A percentile compares a stretch with the other conserved stretches of the same genome.
These are phyloP conservation scores for Arctia plantaginis DNA, from an alignment of 2,888 invertebrate species.

Conservation along the genomic window DNA sequence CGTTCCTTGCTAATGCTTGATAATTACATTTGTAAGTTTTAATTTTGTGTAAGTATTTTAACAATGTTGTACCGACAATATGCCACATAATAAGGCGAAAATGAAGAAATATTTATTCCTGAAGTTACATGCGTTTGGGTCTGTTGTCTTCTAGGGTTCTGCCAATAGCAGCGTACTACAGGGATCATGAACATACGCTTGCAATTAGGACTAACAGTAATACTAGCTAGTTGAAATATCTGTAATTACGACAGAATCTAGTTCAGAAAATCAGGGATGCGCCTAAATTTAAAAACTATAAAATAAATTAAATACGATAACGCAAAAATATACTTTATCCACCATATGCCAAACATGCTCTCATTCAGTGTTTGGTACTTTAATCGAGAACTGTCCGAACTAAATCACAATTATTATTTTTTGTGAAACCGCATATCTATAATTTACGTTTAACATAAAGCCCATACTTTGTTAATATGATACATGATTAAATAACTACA, in stretches of 20 bases:
- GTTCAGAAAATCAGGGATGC: not conserved
- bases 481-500: slow-evolving; percentile 5
- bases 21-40: not conserved
- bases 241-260: not conserved
- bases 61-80: not conserved
- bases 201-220: not conserved
- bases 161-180: too few species aligned
- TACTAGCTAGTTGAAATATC: not conserved
- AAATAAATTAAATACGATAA: slow-evolving; percentile 1
- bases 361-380: slow-evolving; percentile 10
- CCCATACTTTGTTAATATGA: slow-evolving; percentile 1
- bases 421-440: not conserved
- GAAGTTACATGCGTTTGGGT: slow-evolving; percentile 1
- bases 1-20: not conserved
- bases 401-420: not conserved
- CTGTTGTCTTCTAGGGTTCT: not conserved
- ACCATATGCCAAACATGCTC: slow-evolving; percentile 22
- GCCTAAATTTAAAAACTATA: not conserved
- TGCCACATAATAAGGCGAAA: not conserved
- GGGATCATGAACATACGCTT: slow-evolving; percentile 1
- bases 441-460: slow-evolving; percentile 2
- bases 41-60: not conserved
- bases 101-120: not conserved
- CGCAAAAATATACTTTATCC: not conserved
- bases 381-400: not conserved